Evolutionary conservation across 2,888 invertebrate genomes (phyloP), one percentile per base, ranked within the genome.

Genomic region (Dicycla oo): DNA sequence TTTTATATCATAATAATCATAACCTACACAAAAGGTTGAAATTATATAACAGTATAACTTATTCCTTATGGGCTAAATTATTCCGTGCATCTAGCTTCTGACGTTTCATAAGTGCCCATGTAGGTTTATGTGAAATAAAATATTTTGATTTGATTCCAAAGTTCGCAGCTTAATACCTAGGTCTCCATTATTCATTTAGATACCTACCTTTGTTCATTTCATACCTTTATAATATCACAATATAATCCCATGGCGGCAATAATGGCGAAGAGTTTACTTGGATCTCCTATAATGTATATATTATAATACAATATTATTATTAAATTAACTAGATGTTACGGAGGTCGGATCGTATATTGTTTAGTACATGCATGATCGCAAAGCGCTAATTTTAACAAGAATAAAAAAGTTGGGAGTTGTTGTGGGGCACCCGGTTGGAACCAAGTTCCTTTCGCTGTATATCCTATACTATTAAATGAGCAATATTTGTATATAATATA

Each of bases 131-230:
- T n/a, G n/a, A n/a, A n/a, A n/a, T n/a, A n/a, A n/a, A n/a, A n/a
- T n/a, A n/a, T n/a, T n/a, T n/a, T n/a, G n/a, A n/a, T n/a, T 4
- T 30, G 2, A 49, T 47, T 71, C 34, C 40, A 7, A 57, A 57
- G 23, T 15, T 18, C 49, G 13, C 18, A 23, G 3, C 13, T 11
- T 23, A 5, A 26, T 38, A 26, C 13, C 4, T 54, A 15, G 45
- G n/a, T 47, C 38, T 57, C n/a, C 57, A 23, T 57, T 26, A 15
- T 38, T 26, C 1, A n/a, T 47, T 45, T 30, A 30, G 30, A 4
- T n/a, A n/a, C 45, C n/a, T 23, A 58, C 58, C 30, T 20, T 70
- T 47, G 30, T 49, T 34, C 20, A 26, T 47, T 70, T 20, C 58
- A 34, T 23, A 34, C 15, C 2, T n/a, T 26, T n/a, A 11, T 34